Evolutionary conservation across 2,797 vertebrate genomes (phyloP).

Genomic region (Pagetopsis macropterus): DNA sequence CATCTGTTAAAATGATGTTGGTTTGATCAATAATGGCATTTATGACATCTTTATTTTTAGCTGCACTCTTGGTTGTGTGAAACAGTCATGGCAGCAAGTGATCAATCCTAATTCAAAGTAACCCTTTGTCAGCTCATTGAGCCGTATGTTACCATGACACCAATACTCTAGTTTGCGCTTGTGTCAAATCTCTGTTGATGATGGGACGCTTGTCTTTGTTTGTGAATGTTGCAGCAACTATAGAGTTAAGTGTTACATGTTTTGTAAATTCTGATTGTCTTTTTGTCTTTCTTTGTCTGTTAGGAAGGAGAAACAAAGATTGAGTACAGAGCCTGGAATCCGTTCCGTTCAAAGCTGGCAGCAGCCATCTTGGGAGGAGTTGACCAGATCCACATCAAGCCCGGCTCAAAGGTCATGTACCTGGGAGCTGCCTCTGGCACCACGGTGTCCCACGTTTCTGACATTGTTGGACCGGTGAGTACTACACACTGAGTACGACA

Average conservation of each 20-base stretch:
- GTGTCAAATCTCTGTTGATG: too few relatives aligned
- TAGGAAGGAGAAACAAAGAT: slow-evolving; percentile 91
- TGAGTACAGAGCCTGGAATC: slow-evolving; percentile 95
- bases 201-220: too few relatives aligned
- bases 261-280: not conserved
- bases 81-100: too few relatives aligned
- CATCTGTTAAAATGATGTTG: too few relatives aligned
- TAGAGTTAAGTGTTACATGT: not conserved
- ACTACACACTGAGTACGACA: not conserved
- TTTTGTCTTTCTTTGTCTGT: not conserved
- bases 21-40: too few relatives aligned
- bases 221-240: not conserved
- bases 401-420: slow-evolving; percentile 91
- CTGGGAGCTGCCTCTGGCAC: slow-evolving; percentile 93
- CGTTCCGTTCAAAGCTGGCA: slow-evolving; percentile 92
- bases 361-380: slow-evolving; percentile 93
- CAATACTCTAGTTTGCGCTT: too few relatives aligned
- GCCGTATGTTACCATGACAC: too few relatives aligned
- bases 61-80: too few relatives aligned
- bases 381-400: slow-evolving; percentile 94
- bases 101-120: too few relatives aligned
- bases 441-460: slow-evolving; percentile 94
- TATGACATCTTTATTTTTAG: too few relatives aligned
- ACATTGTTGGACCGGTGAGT: slow-evolving; percentile 93
- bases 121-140: too few relatives aligned